A percentile compares a stretch with the other conserved stretches of the same genome.
Evolutionary conservation across 2,113 vertebrate species (phyloP).

Genomic region (Acanthochromis polyacanthus): DNA sequence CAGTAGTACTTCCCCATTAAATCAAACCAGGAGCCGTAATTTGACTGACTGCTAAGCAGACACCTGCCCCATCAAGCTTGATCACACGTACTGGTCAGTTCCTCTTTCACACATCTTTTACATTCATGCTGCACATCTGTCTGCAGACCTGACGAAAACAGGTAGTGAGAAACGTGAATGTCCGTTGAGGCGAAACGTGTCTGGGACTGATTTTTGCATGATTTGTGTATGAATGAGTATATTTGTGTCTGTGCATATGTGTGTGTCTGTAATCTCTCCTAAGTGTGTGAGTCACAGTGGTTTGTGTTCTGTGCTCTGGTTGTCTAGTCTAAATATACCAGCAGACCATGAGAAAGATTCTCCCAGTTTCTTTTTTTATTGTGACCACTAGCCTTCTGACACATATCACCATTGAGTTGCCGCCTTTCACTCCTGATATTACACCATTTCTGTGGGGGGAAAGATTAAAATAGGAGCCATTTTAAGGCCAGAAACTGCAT

Average conservation of each 20-base stretch:
- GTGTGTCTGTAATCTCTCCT: slow-evolving; percentile 52
- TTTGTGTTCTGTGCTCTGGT: slow-evolving; percentile 54
- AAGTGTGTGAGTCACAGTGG: slow-evolving; percentile 70
- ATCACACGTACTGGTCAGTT: slow-evolving; percentile 47
- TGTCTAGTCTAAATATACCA: slow-evolving; percentile 75
- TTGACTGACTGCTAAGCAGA: slow-evolving; percentile 44
- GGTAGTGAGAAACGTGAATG: slow-evolving; percentile 65
- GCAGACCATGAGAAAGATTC: slow-evolving; percentile 66
- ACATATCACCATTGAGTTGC: slow-evolving; percentile 46
- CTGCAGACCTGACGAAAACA: slow-evolving; percentile 53
- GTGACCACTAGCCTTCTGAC: slow-evolving; percentile 45
- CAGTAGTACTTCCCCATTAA: background rate
- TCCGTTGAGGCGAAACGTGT: slow-evolving; percentile 52
- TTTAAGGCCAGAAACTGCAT: slow-evolving; percentile 53
- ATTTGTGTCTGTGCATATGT: slow-evolving; percentile 43
- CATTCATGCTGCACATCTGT: slow-evolving; percentile 39
- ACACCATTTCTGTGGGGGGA: slow-evolving; percentile 40
- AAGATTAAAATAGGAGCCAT: slow-evolving; percentile 55
- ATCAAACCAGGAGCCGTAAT: background rate
- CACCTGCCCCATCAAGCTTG: slow-evolving; percentile 40
- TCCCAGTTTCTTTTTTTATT: slow-evolving; percentile 31
- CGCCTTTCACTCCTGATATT: slow-evolving; percentile 51
- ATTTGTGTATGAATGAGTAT: slow-evolving; percentile 54
- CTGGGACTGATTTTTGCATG: slow-evolving; percentile 43
- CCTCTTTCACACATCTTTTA: slow-evolving; percentile 45